Evolutionary conservation across 2,113 vertebrate genomes (phyloP), one percentile per base, ranked within the genome.

Genomic region (Alectura lathami): DNA sequence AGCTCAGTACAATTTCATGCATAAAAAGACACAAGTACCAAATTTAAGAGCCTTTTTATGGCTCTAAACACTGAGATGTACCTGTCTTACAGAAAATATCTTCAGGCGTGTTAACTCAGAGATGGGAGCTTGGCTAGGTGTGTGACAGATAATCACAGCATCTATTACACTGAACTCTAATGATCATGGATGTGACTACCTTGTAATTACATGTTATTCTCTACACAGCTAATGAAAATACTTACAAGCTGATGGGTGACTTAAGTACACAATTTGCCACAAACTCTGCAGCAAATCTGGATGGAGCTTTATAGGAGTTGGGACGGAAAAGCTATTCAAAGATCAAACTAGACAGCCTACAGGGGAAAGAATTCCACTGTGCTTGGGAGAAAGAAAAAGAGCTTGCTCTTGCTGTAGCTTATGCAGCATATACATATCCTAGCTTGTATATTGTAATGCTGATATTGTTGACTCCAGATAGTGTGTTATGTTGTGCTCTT

Each of bases 11-110:
- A 74, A 95, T 95, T 94, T 89, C 93, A 95, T 87, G 82, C 82
- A 89, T 91, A 94, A 89, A 94, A 88, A 95, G 64, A n/a, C 82
- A 96, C 64, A 95, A 91, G 85, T 47, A 81, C 30, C 13, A 62
- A 83, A 80, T 76, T 77, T 30, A 95, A 93, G 78, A 80, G 75
- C 18, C 54, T 83, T 79, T 92, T 93, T 94, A 91, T 91, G 91
- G 91, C 80, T 95, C 60, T 83, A 89, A 93, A 95, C 53, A 60
- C 56, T 67, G 88, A 96, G 64, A 57, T 74, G n/a, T 75, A 67
- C 51, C 68, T 86, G 68, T 51, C 85, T 74, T 34, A 60, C 56
- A 59, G 82, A 83, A 88, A 86, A 45, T 72, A 93, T 43, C 75
- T 78, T 77, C 64, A 83, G 64, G 87, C 47, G 20, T 26, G 51